A percentile compares a stretch with the other conserved stretches of the same genome.
phyloP scores from a whole-genome alignment of 1,140 invertebrate genomes.

The Eciton burchellii region DNA sequence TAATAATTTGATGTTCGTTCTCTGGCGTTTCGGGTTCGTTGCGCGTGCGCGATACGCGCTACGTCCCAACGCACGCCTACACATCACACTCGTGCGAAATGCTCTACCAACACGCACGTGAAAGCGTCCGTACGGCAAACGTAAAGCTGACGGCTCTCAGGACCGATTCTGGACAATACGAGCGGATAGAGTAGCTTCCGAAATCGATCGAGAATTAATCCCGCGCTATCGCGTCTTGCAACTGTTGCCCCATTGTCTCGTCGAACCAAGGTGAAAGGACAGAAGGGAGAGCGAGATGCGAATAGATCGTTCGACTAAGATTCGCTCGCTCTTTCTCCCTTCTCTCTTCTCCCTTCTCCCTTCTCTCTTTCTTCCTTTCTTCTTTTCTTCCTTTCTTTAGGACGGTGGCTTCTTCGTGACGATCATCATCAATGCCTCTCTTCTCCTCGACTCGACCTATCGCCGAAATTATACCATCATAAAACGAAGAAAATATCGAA shows the following conservation, averaged over 20 bases:
- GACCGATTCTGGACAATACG: slow-evolving; percentile 52
- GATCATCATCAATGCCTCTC: neutral
- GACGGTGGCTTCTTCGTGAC: slow-evolving; percentile 1
- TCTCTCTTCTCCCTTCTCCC: slow-evolving; percentile 55
- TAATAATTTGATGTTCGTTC: slow-evolving; percentile 67
- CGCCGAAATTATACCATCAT: neutral
- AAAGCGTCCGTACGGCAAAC: slow-evolving; percentile 4
- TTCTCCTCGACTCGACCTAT: neutral
- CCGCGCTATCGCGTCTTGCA: slow-evolving; percentile 74
- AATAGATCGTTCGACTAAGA: slow-evolving; percentile 55
- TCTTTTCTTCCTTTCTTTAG: slow-evolving; percentile 14
- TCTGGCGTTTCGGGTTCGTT: slow-evolving; percentile 4
- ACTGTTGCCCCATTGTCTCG: slow-evolving; percentile 73
- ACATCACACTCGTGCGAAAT: neutral
- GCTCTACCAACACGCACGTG: slow-evolving; percentile 3
- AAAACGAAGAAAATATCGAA: no score
- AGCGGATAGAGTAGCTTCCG: slow-evolving; percentile 47
- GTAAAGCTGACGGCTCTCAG: slow-evolving; percentile 41
- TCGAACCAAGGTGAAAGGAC: slow-evolving; percentile 65
- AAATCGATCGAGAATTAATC: slow-evolving; percentile 75
- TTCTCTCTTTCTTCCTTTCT: neutral
- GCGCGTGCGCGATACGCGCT: neutral
- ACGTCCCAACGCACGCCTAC: neutral
- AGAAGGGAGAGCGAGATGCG: slow-evolving; percentile 17
- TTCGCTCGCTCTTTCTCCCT: slow-evolving; percentile 60